A percentile compares a stretch with the other conserved stretches of the same genome.
Evolutionary conservation across 2,797 vertebrate genomes (phyloP).

Genomic region (Urocyon cinereoargenteus): DNA sequence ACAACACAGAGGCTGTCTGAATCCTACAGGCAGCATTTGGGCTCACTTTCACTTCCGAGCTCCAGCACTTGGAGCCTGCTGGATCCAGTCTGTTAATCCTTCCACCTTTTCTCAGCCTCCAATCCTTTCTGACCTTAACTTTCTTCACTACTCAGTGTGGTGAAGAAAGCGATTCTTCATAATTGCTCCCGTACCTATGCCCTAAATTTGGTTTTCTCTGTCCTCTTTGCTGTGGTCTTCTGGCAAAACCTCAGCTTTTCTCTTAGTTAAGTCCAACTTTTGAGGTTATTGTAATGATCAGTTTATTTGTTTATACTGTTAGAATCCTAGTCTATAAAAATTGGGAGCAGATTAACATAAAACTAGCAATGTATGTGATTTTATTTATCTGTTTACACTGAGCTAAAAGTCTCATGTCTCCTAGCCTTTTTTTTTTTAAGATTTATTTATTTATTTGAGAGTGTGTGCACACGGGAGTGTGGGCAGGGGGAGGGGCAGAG

Average conservation of each 20-base stretch:
- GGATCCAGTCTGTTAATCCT: background rate
- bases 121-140: background rate
- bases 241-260: background rate
- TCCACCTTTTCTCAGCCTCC: background rate
- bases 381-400: background rate
- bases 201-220: background rate
- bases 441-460: background rate
- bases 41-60: background rate
- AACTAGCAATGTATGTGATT: background rate
- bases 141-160: background rate
- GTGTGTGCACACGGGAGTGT: background rate
- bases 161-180: background rate
- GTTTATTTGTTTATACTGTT: background rate
- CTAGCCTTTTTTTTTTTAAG: background rate
- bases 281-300: background rate
- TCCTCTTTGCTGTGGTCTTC: background rate
- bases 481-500: background rate
- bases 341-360: background rate
- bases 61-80: rapidly evolving
- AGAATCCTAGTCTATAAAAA: background rate
- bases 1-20: background rate
- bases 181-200: background rate
- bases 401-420: background rate
- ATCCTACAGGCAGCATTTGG: background rate
- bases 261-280: background rate